phyloP scores from a whole-genome alignment of 1,140 invertebrate genomes.

The Cryptotermes secundus region DNA sequence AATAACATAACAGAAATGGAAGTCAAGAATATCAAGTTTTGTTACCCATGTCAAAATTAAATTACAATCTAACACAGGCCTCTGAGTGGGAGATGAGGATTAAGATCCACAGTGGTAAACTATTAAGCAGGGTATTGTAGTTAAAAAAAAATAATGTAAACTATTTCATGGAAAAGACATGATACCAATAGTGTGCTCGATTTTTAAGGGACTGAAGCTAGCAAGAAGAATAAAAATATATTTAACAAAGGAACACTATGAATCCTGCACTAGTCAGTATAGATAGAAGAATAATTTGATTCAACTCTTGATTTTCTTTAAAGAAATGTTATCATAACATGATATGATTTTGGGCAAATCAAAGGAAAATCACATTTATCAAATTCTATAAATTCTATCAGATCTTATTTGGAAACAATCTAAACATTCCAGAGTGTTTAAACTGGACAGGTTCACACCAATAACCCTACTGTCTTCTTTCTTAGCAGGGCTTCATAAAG shows the following conservation, averaged over 20 bases:
- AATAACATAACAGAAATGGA: not conserved
- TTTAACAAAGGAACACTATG: not conserved
- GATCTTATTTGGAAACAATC: not conserved
- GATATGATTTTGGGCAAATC: not conserved
- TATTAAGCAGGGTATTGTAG: not conserved
- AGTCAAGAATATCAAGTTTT: not conserved
- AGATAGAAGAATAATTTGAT: not conserved
- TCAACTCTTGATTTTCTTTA: not conserved
- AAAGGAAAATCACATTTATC: not conserved
- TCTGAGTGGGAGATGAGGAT: not conserved
- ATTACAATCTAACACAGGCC: not conserved
- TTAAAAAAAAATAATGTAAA: not conserved
- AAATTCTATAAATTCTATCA: not conserved
- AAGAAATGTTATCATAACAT: not conserved
- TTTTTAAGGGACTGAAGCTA: not conserved
- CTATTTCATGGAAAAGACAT: not conserved
- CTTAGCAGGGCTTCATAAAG: not conserved
- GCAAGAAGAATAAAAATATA: not conserved
- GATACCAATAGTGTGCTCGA: not conserved
- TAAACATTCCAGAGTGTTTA: not conserved
- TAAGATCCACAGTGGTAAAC: not conserved
- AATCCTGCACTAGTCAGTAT: not conserved
- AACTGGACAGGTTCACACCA: not conserved
- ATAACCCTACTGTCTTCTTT: not conserved
- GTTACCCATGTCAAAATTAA: not conserved